These are phyloP conservation scores for Hyposoter didymator DNA, from an alignment of 2,888 invertebrate genomes.

Conservation along the genomic window DNA sequence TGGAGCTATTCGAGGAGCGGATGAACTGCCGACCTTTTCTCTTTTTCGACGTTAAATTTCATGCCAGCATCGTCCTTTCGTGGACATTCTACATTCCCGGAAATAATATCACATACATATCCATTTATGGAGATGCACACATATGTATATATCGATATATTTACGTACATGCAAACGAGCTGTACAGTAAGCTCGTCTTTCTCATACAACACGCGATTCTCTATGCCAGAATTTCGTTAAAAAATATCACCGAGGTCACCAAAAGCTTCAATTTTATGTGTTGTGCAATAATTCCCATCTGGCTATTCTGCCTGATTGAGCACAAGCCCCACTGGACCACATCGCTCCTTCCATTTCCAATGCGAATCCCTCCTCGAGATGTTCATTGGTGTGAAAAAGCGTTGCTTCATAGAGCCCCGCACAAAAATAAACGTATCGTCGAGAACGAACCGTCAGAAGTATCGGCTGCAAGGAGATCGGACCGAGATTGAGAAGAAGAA, in stretches of 20 bases:
- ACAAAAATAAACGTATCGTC: slow-evolving; percentile 21
- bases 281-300: slow-evolving; percentile 40
- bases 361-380: slow-evolving; percentile 71
- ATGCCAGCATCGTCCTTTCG: slow-evolving; percentile 33
- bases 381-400: slow-evolving; percentile 52
- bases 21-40: slow-evolving; percentile 58
- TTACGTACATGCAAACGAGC: background rate
- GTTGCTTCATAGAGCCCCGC: slow-evolving; percentile 21
- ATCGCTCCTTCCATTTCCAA: slow-evolving; percentile 47
- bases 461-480: slow-evolving; percentile 23
- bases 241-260: slow-evolving; percentile 34
- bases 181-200: background rate
- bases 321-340: slow-evolving; percentile 60
- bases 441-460: slow-evolving; percentile 6
- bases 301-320: slow-evolving; percentile 72
- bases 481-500: slow-evolving; percentile 22
- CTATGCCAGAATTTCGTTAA: slow-evolving; percentile 6
- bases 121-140: background rate
- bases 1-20: slow-evolving; percentile 59
- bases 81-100: slow-evolving; percentile 54
- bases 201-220: slow-evolving; percentile 28
- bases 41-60: slow-evolving; percentile 61
- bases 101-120: slow-evolving; percentile 48
- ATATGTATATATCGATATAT: slow-evolving; percentile 2
- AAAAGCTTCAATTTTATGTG: slow-evolving; percentile 13